Evolutionary conservation across 2,888 invertebrate species (phyloP).

Genomic region (Thereva unica): DNA sequence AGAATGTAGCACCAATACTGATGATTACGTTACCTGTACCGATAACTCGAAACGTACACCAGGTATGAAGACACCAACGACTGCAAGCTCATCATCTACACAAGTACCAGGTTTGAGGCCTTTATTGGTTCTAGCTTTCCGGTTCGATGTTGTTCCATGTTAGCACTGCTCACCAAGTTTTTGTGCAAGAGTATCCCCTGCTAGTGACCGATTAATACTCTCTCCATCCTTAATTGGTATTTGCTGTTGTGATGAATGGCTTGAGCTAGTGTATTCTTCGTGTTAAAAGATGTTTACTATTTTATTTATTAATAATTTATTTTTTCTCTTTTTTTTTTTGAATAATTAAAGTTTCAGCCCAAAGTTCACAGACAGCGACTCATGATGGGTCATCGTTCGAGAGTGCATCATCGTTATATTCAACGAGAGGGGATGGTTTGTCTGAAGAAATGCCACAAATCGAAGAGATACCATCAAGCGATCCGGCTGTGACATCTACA

Average conservation of each 20-base stretch:
- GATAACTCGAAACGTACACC: constrained; percentile 68
- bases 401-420: constrained; percentile 81
- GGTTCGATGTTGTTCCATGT: constrained; percentile 33
- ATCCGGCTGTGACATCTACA: constrained; percentile 29
- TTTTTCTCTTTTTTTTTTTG: not conserved
- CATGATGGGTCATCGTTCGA: constrained; percentile 86
- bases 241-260: constrained; percentile 56
- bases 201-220: not conserved
- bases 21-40: constrained; percentile 87
- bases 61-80: constrained; percentile 61
- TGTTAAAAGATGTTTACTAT: not conserved
- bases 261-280: constrained; percentile 42
- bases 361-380: constrained; percentile 62
- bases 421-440: constrained; percentile 71
- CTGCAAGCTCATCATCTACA: constrained; percentile 59
- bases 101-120: constrained; percentile 59
- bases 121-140: constrained; percentile 33
- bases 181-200: constrained; percentile 14
- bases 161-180: constrained; percentile 26
- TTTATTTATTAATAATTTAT: not conserved
- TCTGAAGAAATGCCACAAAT: constrained; percentile 68
- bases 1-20: constrained; percentile 82
- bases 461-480: constrained; percentile 43
- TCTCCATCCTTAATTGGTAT: constrained; percentile 45
- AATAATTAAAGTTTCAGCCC: constrained; percentile 53